Percentiles rank a stretch among this genome's conserved stretches.
These are phyloP conservation scores for Orthosia gracilis DNA, from an alignment of 2,888 invertebrate genomes.

Conservation along the genomic window DNA sequence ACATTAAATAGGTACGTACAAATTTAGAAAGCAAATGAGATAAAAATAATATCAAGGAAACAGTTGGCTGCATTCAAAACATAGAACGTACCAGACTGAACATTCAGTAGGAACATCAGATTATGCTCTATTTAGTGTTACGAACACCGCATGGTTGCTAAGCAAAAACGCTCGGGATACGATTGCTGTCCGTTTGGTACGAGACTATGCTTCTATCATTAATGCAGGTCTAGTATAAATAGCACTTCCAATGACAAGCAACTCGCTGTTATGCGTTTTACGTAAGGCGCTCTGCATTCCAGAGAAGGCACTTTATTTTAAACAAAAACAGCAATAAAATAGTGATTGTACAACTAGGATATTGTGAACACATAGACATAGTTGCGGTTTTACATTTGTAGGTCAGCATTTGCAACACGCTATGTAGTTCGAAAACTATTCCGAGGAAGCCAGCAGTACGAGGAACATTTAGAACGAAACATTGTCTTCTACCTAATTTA, in stretches of 20 bases:
- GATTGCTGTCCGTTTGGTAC: constrained; percentile 1
- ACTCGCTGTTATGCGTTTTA: constrained; percentile 52
- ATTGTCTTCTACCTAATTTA: constrained; percentile 18
- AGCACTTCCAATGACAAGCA: constrained; percentile 35
- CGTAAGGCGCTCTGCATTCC: constrained; percentile 42
- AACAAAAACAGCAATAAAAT: constrained; percentile 46
- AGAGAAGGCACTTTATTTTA: constrained; percentile 17
- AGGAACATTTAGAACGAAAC: constrained; percentile 21
- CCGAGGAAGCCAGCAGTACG: constrained; percentile 27
- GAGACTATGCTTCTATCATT: constrained; percentile 19
- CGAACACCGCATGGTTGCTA: neutral
- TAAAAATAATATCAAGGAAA: neutral
- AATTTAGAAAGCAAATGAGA: neutral
- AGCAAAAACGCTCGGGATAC: constrained; percentile 2
- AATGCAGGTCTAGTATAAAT: constrained; percentile 29
- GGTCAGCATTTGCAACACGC: constrained; percentile 52
- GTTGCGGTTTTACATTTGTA: constrained; percentile 53
- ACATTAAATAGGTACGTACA: constrained; percentile 61
- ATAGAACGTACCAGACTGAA: neutral
- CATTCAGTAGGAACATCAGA: neutral
- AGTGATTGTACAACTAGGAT: constrained; percentile 45
- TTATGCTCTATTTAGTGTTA: neutral
- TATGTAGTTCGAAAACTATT: constrained; percentile 48
- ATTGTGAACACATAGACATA: constrained; percentile 54
- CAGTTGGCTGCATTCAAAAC: neutral